A percentile compares a stretch with the other conserved stretches of the same genome.
Conservation (phyloP, 2,888 invertebrate genomes). For the Stegophylla sp. region DNA sequence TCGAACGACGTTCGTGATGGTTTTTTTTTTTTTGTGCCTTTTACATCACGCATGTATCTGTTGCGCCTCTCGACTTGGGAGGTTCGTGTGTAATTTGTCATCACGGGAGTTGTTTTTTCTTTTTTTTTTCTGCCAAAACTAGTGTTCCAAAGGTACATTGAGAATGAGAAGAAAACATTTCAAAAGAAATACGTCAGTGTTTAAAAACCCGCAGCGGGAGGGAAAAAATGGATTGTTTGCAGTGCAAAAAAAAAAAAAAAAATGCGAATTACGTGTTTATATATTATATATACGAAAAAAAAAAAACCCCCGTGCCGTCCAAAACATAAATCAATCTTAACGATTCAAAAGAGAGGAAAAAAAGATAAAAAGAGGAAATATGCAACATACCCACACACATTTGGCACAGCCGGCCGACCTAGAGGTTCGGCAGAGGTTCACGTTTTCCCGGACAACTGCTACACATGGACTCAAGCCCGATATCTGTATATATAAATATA, state of each 20-base stretch:
- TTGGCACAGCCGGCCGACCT: background rate
- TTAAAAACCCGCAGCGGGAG: slow-evolving; percentile 51
- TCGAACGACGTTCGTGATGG: background rate
- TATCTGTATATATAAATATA: slow-evolving; percentile 9
- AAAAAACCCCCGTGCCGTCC: slow-evolving; percentile 6
- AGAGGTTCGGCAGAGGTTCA: background rate
- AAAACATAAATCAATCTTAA: slow-evolving; percentile 19
- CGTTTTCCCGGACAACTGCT: background rate
- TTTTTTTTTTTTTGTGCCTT: slow-evolving; percentile 16
- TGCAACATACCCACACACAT: background rate
- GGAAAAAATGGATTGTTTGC: slow-evolving; percentile 16
- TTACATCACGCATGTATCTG: background rate
- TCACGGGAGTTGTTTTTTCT: slow-evolving; percentile 39
- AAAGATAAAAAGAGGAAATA: background rate
- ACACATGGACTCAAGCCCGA: background rate
- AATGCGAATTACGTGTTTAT: slow-evolving; percentile 27
- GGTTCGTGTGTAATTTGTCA: slow-evolving; percentile 56
- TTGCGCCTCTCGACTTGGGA: slow-evolving; percentile 46
- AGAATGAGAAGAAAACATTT: slow-evolving; percentile 31
- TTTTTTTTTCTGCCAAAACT: slow-evolving; percentile 11
- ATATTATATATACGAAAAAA: background rate
- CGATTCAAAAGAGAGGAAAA: background rate
- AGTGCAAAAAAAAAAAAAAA: background rate
- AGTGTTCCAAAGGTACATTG: slow-evolving; percentile 1
- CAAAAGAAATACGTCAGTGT: slow-evolving; percentile 28